phyloP scores from a whole-genome alignment of 2,797 vertebrate genomes.

The Poecilia wingei region DNA sequence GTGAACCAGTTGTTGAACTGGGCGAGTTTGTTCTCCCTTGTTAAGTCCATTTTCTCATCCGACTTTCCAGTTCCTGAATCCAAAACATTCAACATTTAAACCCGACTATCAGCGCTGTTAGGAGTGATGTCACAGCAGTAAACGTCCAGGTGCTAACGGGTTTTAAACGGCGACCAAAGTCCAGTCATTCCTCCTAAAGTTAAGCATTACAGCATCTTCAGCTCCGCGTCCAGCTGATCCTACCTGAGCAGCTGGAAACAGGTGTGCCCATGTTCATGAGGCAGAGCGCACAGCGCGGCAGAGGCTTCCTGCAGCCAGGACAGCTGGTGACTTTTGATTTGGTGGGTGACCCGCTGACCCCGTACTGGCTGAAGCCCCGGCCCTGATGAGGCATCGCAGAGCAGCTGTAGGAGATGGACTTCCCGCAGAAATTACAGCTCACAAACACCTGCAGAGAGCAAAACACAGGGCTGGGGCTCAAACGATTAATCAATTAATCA shows the following conservation, averaged over 20 bases:
- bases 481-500: slow-evolving; percentile 15
- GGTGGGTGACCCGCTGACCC: slow-evolving; percentile 96
- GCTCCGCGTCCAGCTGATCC: slow-evolving; percentile 5
- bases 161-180: slow-evolving; percentile 44
- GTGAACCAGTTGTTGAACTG: slow-evolving; percentile 99
- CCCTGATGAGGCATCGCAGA: slow-evolving; percentile 95
- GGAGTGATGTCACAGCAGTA: slow-evolving; percentile 6
- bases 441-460: slow-evolving; percentile 90
- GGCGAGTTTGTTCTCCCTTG: slow-evolving; percentile 96
- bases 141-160: slow-evolving; percentile 12
- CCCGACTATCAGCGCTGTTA: not conserved
- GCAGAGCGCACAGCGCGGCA: slow-evolving; percentile 97
- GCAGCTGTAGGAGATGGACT: slow-evolving; percentile 98
- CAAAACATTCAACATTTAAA: slow-evolving; percentile 21
- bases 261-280: slow-evolving; percentile 99
- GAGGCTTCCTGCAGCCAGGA: slow-evolving; percentile 96
- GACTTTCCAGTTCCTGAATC: slow-evolving; percentile 89
- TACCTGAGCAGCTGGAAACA: slow-evolving; percentile 89
- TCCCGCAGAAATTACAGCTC: slow-evolving; percentile 99
- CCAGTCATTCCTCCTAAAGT: not conserved
- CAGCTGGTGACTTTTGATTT: slow-evolving; percentile 99
- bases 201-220: slow-evolving; percentile 1
- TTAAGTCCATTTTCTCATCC: slow-evolving; percentile 96
- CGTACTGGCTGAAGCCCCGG: slow-evolving; percentile 96
- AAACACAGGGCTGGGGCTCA: slow-evolving; percentile 51